Conservation (phyloP, 2,113 vertebrate genomes). For the Pica pica region DNA sequence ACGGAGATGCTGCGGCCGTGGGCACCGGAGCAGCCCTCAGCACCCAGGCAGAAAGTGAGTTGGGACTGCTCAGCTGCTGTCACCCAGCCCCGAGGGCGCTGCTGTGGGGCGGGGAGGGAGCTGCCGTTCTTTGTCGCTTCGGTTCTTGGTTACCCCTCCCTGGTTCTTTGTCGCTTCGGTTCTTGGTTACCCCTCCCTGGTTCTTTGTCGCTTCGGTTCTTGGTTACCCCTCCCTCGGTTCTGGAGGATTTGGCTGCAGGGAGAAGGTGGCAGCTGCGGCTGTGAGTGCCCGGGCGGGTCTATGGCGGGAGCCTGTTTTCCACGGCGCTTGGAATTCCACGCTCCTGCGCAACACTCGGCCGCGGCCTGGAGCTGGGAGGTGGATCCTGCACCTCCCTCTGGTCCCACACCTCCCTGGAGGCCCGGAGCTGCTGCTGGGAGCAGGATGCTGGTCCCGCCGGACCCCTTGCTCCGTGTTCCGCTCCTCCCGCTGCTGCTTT, state of each 20-base stretch:
- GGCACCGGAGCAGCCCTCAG: conserved; percentile 51
- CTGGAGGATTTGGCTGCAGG: neutral
- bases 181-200: too few relatives aligned
- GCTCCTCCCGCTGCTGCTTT: neutral
- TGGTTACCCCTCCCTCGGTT: too few relatives aligned
- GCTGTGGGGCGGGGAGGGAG: neutral
- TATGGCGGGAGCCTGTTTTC: neutral
- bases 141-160: too few relatives aligned
- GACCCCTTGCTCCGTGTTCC: neutral
- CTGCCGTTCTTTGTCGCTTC: too few relatives aligned
- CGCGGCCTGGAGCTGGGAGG: neutral
- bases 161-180: too few relatives aligned
- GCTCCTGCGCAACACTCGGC: rapidly evolving
- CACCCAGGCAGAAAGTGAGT: conserved; percentile 83
- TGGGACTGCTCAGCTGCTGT: neutral
- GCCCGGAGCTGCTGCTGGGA: neutral
- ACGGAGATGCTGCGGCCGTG: conserved; percentile 78
- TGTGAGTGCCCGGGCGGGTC: neutral
- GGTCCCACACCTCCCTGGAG: neutral
- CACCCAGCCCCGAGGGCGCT: neutral
- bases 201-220: rapidly evolving
- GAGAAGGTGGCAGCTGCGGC: neutral
- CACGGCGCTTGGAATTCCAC: rapidly evolving
- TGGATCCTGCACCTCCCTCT: neutral
- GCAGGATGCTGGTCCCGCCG: neutral